phyloP scores from a whole-genome alignment of 2,888 invertebrate species.

The Pediacus dermestoides region DNA sequence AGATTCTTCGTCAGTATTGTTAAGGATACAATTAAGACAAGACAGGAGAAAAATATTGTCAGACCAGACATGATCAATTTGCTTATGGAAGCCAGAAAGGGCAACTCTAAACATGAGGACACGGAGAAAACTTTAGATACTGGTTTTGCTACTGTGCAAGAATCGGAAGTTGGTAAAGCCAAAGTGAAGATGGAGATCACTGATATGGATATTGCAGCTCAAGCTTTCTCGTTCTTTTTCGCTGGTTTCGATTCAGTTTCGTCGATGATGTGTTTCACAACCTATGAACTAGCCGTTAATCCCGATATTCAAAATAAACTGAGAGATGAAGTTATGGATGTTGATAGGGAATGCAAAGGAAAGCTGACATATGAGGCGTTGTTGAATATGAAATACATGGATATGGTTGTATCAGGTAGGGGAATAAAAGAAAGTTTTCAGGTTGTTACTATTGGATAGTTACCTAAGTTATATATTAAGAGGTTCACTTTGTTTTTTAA shows the following conservation, averaged over 20 bases:
- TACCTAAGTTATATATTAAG: no score
- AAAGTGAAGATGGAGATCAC: constrained; percentile 22
- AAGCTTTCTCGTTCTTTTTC: constrained; percentile 54
- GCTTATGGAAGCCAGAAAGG: constrained; percentile 54
- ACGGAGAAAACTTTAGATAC: constrained; percentile 17
- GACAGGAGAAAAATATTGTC: constrained; percentile 28
- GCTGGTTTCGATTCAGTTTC: constrained; percentile 53
- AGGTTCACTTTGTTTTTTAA: no score
- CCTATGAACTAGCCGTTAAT: constrained; percentile 57
- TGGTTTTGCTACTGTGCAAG: constrained; percentile 28
- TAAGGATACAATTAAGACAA: constrained; percentile 22
- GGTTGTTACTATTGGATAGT: no score
- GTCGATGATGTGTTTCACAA: constrained; percentile 50
- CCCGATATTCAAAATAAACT: constrained; percentile 49
- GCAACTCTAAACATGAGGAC: constrained; percentile 21
- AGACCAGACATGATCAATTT: constrained; percentile 52
- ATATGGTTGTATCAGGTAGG: constrained; percentile 48
- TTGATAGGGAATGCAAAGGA: constrained; percentile 31
- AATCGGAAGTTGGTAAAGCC: constrained; percentile 37
- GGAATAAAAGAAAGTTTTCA: no score
- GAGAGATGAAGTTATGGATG: constrained; percentile 38
- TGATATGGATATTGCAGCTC: constrained; percentile 55
- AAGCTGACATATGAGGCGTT: constrained; percentile 47
- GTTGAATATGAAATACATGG: constrained; percentile 53
- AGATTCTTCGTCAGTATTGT: constrained; percentile 24